Percentiles rank a stretch among this genome's conserved stretches.
phyloP scores from a whole-genome alignment of 2,113 vertebrate genomes.

The Labeo rohita region DNA sequence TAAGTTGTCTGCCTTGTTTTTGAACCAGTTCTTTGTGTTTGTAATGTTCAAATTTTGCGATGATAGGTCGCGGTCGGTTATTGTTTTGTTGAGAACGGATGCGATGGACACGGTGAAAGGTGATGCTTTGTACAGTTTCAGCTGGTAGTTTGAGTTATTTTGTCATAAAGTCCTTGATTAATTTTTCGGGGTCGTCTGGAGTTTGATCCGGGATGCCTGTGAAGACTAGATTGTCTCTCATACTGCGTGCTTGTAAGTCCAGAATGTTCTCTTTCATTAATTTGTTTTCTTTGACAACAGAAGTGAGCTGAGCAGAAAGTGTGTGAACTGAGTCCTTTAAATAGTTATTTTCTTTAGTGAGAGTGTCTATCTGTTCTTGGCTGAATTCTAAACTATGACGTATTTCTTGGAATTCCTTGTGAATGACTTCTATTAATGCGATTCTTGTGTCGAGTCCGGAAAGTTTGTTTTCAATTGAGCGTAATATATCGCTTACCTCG shows the following conservation, averaged over 20 bases:
- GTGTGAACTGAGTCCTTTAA: neutral
- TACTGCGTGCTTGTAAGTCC: constrained; percentile 22
- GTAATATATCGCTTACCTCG: neutral
- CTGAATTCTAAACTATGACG: neutral
- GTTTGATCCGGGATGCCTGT: neutral
- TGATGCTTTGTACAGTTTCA: too few relatives aligned
- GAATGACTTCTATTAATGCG: neutral
- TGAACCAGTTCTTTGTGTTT: too few relatives aligned
- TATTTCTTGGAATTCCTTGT: neutral
- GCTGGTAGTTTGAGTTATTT: too few relatives aligned
- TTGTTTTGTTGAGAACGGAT: too few relatives aligned
- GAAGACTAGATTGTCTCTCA: constrained; percentile 37
- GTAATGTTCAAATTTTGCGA: too few relatives aligned
- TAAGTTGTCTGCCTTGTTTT: too few relatives aligned
- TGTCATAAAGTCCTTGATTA: too few relatives aligned
- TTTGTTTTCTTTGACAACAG: neutral
- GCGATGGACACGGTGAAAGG: too few relatives aligned
- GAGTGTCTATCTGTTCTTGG: neutral
- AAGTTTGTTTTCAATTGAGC: constrained; percentile 9
- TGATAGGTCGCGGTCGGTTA: too few relatives aligned
- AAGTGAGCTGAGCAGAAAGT: neutral
- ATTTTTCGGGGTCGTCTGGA: too few relatives aligned
- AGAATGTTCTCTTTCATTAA: constrained; percentile 33
- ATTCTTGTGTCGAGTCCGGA: constrained; percentile 3
- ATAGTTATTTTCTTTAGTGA: constrained; percentile 14